Conservation (phyloP, 2,797 vertebrate species). For the Paratrypauchen microcephalus region DNA sequence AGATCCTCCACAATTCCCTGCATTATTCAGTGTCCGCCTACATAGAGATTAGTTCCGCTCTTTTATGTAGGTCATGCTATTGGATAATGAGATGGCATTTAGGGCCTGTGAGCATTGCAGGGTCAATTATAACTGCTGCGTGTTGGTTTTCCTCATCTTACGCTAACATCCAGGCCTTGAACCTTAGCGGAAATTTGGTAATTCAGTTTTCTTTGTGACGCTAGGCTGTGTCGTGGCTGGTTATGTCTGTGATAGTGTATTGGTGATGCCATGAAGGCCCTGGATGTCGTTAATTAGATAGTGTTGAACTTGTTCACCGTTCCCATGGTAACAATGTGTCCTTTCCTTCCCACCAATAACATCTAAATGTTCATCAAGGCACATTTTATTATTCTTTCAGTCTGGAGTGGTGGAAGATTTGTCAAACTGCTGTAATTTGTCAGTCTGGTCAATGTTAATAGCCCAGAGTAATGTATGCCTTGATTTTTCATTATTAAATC, state of each 20-base stretch:
- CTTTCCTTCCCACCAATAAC: constrained; percentile 57
- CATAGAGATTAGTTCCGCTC: constrained; percentile 74
- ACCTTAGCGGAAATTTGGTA: constrained; percentile 22
- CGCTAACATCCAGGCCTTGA: constrained; percentile 22
- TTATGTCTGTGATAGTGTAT: constrained; percentile 57
- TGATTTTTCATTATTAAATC: constrained; percentile 29
- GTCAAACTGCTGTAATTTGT: constrained; percentile 39
- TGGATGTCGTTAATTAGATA: constrained; percentile 74
- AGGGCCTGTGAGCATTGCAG: constrained; percentile 57
- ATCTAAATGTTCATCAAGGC: constrained; percentile 56
- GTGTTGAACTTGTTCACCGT: constrained; percentile 67
- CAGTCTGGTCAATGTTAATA: constrained; percentile 39
- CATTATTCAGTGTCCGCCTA: constrained; percentile 79
- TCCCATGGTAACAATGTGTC: constrained; percentile 76
- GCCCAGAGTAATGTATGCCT: constrained; percentile 18
- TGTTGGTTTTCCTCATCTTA: constrained; percentile 32
- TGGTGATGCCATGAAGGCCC: constrained; percentile 67
- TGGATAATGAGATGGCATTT: constrained; percentile 74
- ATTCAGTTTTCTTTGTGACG: constrained; percentile 22
- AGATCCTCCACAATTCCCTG: constrained; percentile 77
- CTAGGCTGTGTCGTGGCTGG: constrained; percentile 40
- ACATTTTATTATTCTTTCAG: constrained; percentile 50
- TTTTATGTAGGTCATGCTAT: constrained; percentile 78
- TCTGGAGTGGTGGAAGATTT: constrained; percentile 34
- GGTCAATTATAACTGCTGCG: constrained; percentile 48